phyloP scores from a whole-genome alignment of 2,113 vertebrate species.

The Eptatretus burgeri region DNA sequence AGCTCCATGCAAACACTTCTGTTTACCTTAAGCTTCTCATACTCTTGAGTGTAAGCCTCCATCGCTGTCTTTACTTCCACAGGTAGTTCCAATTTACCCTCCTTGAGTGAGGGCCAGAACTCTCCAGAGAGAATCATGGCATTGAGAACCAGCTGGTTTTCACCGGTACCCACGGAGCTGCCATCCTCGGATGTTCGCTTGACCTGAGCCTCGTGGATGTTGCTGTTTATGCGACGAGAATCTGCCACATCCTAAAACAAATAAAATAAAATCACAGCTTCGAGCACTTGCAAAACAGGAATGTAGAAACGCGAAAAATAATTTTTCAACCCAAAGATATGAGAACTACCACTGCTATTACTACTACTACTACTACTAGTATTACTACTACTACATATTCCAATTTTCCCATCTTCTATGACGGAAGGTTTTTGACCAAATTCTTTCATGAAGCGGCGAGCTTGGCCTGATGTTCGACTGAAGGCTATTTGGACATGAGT shows the following conservation, averaged over 20 bases:
- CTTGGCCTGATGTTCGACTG: too few species aligned
- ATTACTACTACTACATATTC: not conserved
- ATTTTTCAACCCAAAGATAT: not conserved
- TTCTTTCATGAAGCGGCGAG: too few species aligned
- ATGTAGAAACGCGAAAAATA: not conserved
- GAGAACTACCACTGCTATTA: too few species aligned
- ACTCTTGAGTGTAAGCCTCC: conserved; percentile 62
- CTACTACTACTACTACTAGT: not conserved
- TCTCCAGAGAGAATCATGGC: conserved; percentile 70
- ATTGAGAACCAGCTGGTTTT: conserved; percentile 31
- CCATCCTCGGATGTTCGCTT: not conserved
- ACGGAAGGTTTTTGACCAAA: too few species aligned
- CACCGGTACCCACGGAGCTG: not conserved
- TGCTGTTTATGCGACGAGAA: conserved; percentile 61
- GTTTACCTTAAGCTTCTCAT: conserved; percentile 72
- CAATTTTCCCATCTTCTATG: too few species aligned
- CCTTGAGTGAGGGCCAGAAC: conserved; percentile 86
- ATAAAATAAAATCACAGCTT: not conserved
- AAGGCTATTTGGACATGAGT: too few species aligned
- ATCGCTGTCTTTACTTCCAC: conserved; percentile 37
- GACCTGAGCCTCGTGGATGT: conserved; percentile 35
- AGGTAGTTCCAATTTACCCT: conserved; percentile 80
- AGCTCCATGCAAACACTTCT: too few species aligned
- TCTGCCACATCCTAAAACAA: conserved; percentile 59
- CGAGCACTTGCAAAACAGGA: not conserved